Evolutionary conservation across 2,888 invertebrate species (phyloP), one percentile per base, ranked within the genome.

Genomic region (Tetragnatha montana): DNA sequence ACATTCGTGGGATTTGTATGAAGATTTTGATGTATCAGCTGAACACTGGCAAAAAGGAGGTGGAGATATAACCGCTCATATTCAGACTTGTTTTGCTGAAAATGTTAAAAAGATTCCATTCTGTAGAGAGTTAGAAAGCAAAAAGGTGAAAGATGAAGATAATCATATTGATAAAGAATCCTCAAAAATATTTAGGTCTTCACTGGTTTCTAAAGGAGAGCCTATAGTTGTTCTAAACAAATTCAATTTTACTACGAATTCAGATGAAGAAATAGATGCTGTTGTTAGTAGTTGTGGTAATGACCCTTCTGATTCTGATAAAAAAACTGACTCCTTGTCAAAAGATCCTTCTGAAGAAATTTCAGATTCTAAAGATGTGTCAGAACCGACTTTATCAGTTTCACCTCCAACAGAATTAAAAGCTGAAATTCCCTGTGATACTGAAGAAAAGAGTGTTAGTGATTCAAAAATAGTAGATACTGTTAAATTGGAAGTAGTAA

Each of bases 11-110:
- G 97, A 97, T 94, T 88, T 92, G 17, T 92, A 92, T 89, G 93
- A 93, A 91, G 93, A 93, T 14, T 94, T 93, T 91, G 92, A 92
- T 79, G 93, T 92, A 81, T 92, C 93, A 51, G 91, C 92, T 35
- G 93, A 93, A 74, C 93, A 93, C 91, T 94, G 94, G 94, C 92
- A 92, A 82, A 91, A 92, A 19, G 94, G 94, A 17, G 93, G 93
- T 35, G 94, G 94, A 60, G 93, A 93, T 91, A 94, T 94, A 91
- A 93, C 93, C 70, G 95, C 95, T 92, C 97, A 98, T 93, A 96
- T 98, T 92, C 95, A 97, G 93, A 96, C 97, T 92, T 96, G 96
- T 93, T 97, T 97, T 95, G 96, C 96, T 93, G 96, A 96, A 51
- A 97, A 97, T 94, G 96, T 96, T 92, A 95, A 96, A 92, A 95